phyloP scores from a whole-genome alignment of 2,888 invertebrate species.

The Sphaeridia pumilis region DNA sequence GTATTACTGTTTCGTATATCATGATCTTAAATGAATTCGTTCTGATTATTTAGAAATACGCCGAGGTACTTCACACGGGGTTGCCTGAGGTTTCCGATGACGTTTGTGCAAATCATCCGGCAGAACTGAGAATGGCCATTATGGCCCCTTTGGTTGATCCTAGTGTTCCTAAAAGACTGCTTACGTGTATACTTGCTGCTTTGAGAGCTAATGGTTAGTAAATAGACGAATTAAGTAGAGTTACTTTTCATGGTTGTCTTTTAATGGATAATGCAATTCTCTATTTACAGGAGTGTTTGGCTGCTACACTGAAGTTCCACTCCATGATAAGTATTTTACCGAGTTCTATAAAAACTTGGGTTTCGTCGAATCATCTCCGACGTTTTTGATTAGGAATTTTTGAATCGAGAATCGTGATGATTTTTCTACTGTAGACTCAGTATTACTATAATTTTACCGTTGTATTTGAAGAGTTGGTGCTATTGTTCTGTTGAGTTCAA shows the following conservation, averaged over 20 bases:
- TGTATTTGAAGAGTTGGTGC: too few relatives aligned
- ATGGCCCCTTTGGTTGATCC: slow-evolving; percentile 56
- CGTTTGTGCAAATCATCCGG: slow-evolving; percentile 60
- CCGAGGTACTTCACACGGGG: slow-evolving; percentile 1
- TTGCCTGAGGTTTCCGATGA: slow-evolving; percentile 46
- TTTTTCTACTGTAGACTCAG: too few relatives aligned
- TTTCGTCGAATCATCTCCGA: slow-evolving; percentile 60
- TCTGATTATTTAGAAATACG: slow-evolving; percentile 5
- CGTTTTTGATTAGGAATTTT: slow-evolving; percentile 64
- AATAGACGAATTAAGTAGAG: too few relatives aligned
- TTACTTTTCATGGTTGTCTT: not conserved
- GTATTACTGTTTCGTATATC: too few relatives aligned
- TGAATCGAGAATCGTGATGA: too few relatives aligned
- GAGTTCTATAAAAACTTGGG: slow-evolving; percentile 80
- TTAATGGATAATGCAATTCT: not conserved
- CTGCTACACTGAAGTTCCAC: slow-evolving; percentile 65
- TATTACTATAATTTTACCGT: too few relatives aligned
- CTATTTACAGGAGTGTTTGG: slow-evolving; percentile 61
- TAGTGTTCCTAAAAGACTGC: slow-evolving; percentile 64
- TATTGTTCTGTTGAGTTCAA: too few relatives aligned
- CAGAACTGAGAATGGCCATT: slow-evolving; percentile 61
- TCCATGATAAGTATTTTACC: slow-evolving; percentile 58
- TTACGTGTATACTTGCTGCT: slow-evolving; percentile 72
- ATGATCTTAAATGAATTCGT: too few relatives aligned
- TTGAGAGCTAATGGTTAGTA: slow-evolving; percentile 67